Evolutionary conservation across 2,113 vertebrate genomes (phyloP).

Genomic region (Neoarius graeffei): DNA sequence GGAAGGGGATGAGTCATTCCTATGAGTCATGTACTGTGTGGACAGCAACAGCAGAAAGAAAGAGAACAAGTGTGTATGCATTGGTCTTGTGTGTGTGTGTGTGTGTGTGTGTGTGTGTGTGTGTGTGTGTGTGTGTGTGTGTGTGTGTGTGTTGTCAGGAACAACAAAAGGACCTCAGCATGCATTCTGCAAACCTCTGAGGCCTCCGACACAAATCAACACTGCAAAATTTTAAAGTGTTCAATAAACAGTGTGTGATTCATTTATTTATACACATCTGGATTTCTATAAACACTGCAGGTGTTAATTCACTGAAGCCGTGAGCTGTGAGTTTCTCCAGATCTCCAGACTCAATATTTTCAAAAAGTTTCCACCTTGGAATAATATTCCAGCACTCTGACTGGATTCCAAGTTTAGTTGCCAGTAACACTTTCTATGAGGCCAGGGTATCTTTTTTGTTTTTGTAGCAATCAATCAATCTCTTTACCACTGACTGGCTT

Average conservation of each 20-base stretch:
- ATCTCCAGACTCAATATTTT: background rate
- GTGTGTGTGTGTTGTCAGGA: slow-evolving; percentile 40
- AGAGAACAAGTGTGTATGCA: slow-evolving; percentile 61
- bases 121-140: slow-evolving; percentile 56
- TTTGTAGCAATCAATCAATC: background rate
- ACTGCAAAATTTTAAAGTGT: background rate
- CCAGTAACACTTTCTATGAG: background rate
- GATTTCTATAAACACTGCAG: background rate
- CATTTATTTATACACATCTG: background rate
- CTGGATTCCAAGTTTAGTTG: background rate
- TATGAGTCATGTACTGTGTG: slow-evolving; percentile 73
- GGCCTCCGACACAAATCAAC: slow-evolving; percentile 13
- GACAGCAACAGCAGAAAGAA: slow-evolving; percentile 52
- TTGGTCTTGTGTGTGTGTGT: slow-evolving; percentile 48
- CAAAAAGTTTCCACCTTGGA: background rate
- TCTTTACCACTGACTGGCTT: background rate
- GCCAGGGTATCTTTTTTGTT: background rate
- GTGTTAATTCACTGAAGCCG: background rate
- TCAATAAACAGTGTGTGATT: background rate
- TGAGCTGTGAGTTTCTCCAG: slow-evolving; percentile 4
- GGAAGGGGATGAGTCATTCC: slow-evolving; percentile 70
- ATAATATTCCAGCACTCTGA: background rate
- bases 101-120: slow-evolving; percentile 51
- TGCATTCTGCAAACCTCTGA: slow-evolving; percentile 20
- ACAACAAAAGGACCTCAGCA: slow-evolving; percentile 29